phyloP scores from a whole-genome alignment of 2,113 vertebrate species.

The Megaceryle maxima region DNA sequence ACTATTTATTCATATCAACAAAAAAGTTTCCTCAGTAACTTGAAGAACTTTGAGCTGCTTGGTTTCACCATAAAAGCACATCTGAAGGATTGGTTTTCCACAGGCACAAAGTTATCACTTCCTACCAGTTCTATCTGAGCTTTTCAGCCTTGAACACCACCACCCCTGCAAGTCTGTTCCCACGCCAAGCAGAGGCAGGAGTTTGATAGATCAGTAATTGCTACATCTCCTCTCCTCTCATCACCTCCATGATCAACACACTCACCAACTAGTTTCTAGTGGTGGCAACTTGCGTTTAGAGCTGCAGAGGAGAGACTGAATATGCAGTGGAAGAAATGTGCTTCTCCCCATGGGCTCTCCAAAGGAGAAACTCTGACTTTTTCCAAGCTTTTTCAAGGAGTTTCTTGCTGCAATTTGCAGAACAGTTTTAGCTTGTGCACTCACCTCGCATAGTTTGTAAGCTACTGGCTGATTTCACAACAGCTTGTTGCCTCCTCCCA shows the following conservation, averaged over 20 bases:
- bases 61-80: background rate
- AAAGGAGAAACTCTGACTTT: background rate
- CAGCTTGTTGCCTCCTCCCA: background rate
- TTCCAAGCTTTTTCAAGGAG: background rate
- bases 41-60: background rate
- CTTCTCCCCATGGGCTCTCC: background rate
- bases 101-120: constrained; percentile 38
- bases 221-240: background rate
- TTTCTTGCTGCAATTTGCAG: background rate
- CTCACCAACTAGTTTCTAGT: background rate
- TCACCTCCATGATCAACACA: background rate
- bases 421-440: background rate
- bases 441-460: rapidly evolving
- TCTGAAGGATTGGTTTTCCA: background rate
- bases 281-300: background rate
- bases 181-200: background rate
- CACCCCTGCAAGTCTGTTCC: background rate
- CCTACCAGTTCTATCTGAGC: background rate
- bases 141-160: background rate
- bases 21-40: background rate
- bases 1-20: background rate
- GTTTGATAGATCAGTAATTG: background rate
- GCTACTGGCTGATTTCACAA: background rate
- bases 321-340: background rate
- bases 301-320: background rate